phyloP scores from a whole-genome alignment of 2,888 invertebrate genomes.

The Hetaerina titia region DNA sequence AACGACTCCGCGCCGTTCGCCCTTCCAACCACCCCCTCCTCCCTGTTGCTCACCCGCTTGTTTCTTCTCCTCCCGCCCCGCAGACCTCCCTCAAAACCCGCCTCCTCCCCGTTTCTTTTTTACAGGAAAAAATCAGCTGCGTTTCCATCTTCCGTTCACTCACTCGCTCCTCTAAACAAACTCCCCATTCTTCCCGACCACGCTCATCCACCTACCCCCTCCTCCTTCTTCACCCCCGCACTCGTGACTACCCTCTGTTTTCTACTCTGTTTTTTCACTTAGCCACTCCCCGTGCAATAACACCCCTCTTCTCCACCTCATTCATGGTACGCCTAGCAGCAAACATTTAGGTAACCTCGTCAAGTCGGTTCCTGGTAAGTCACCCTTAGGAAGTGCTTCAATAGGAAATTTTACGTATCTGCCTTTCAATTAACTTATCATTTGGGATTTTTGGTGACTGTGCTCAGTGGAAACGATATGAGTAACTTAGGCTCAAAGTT shows the following conservation, averaged over 20 bases:
- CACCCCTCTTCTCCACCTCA: too few relatives aligned
- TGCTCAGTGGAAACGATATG: too few relatives aligned
- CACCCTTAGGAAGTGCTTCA: background rate
- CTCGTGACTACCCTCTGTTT: background rate
- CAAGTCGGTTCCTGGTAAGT: too few relatives aligned
- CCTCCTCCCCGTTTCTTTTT: background rate
- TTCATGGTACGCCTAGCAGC: too few relatives aligned
- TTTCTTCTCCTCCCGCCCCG: background rate
- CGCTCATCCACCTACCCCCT: background rate
- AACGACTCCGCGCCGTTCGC: background rate
- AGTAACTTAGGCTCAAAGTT: too few relatives aligned
- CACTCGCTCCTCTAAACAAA: background rate
- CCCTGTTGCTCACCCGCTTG: background rate
- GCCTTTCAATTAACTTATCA: background rate
- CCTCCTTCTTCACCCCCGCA: background rate
- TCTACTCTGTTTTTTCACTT: background rate
- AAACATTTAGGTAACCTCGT: too few relatives aligned
- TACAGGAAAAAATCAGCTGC: background rate
- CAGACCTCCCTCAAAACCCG: too few relatives aligned
- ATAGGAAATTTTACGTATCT: background rate
- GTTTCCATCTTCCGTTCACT: background rate
- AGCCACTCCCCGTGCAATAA: background rate
- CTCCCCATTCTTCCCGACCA: background rate
- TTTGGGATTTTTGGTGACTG: too few relatives aligned
- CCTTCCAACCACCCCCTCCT: background rate